Percentiles rank a stretch among this genome's conserved stretches.
These are phyloP conservation scores for Oryzias melastigma DNA, from an alignment of 2,113 vertebrate species.

Conservation along the genomic window DNA sequence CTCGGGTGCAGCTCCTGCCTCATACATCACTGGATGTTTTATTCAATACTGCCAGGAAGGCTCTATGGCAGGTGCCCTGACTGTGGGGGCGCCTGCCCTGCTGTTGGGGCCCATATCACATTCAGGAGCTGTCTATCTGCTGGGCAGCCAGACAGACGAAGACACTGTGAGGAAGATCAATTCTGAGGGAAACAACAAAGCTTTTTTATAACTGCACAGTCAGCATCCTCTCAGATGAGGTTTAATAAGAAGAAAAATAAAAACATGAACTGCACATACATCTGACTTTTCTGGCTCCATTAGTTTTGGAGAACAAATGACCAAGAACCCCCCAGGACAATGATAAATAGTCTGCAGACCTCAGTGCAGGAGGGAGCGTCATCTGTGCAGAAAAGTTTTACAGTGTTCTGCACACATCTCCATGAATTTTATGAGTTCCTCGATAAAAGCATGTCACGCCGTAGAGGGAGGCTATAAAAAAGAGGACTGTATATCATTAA, in stretches of 20 bases:
- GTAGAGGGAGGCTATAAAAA: constrained; percentile 33
- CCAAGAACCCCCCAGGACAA: constrained; percentile 33
- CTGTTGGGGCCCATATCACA: constrained; percentile 71
- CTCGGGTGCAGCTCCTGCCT: constrained; percentile 76
- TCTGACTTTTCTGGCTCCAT: constrained; percentile 10
- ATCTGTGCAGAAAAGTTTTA: constrained; percentile 55
- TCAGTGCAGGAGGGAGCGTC: constrained; percentile 37
- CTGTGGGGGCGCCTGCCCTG: constrained; percentile 68
- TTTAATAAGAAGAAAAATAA: constrained; percentile 6
- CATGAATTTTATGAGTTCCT: constrained; percentile 41
- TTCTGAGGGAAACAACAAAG: constrained; percentile 62
- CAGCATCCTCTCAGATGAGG: constrained; percentile 50
- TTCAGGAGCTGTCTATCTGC: constrained; percentile 64
- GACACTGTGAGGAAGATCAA: constrained; percentile 50
- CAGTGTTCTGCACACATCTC: constrained; percentile 39
- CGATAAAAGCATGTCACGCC: constrained; percentile 39
- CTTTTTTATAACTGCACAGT: constrained; percentile 49
- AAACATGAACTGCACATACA: constrained; percentile 11
- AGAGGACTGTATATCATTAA: constrained; percentile 47
- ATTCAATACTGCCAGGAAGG: constrained; percentile 79
- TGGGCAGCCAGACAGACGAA: constrained; percentile 49
- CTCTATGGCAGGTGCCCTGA: constrained; percentile 76
- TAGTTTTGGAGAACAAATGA: constrained; percentile 19
- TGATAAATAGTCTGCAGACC: constrained; percentile 42
- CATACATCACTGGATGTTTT: constrained; percentile 82